phyloP scores from a whole-genome alignment of 2,113 vertebrate species.

The Eulemur rufifrons region DNA sequence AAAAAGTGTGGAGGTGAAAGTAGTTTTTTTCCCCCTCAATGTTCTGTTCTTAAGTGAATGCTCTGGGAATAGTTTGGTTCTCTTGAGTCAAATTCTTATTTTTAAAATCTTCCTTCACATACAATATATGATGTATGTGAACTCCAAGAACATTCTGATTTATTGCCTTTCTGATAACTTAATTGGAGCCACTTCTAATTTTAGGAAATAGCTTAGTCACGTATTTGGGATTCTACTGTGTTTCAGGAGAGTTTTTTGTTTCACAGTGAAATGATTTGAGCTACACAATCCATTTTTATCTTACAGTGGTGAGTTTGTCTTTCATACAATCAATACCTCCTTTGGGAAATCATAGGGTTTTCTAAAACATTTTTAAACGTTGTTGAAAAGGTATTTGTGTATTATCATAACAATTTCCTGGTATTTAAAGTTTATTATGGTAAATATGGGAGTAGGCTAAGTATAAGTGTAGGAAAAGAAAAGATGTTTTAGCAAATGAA shows the following conservation, averaged over 20 bases:
- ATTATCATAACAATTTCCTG: background rate
- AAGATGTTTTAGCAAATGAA: background rate
- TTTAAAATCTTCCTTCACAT: conserved; percentile 50
- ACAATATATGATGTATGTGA: conserved; percentile 26
- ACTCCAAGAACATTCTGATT: conserved; percentile 62
- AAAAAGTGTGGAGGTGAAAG: fast-evolving
- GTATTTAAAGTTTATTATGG: background rate
- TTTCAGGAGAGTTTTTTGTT: background rate
- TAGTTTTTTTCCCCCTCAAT: background rate
- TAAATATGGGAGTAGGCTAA: background rate
- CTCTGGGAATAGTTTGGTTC: conserved; percentile 29
- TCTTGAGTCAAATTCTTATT: conserved; percentile 31
- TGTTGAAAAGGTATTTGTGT: background rate
- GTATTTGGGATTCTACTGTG: background rate
- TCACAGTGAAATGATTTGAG: background rate
- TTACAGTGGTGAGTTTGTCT: background rate
- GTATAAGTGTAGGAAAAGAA: background rate
- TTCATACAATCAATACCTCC: background rate
- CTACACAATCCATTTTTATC: background rate
- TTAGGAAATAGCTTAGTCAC: conserved; percentile 45
- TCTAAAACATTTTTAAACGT: background rate
- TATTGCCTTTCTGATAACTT: conserved; percentile 57
- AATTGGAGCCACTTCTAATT: conserved; percentile 57
- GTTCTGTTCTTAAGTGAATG: background rate
- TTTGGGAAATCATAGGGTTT: background rate